Base-by-base conservation (phyloP, 2,113 vertebrate genomes). In the Syngnathoides biaculeatus region DNA sequence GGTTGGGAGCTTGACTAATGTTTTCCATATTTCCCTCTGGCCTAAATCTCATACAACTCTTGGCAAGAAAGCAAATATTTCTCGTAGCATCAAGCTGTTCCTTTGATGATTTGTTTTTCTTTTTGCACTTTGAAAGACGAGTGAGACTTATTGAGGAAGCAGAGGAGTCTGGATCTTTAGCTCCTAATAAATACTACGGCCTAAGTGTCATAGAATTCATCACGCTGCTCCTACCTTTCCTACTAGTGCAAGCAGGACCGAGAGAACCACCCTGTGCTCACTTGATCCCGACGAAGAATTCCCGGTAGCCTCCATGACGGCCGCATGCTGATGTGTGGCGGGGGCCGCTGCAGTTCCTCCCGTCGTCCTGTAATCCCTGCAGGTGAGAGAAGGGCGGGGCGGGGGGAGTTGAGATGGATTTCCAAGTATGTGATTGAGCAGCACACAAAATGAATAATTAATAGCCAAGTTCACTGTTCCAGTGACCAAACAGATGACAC, bases 401-500 rank as follows among this genome's bases (percentile, higher is more conserved):
- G 38, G 55, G 3, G 27, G 56, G 13, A n/a, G 10, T 15, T 39
- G 59, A 64, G 71, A 80, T 79, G 69, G 79, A 81, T 82, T 80
- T 77, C 74, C 72, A 71, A 77, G 76, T 77, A 80, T 86, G 82
- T 87, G 87, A 89, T 79, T 84, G 84, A 89, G 86, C 67, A 65
- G 78, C 72, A 57, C 77, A 73, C 74, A 35, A 59, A 75, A 87
- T 90, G 79, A 90, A 90, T 90, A 82, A 90, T 88, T 87, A 78
- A 89, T 83, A 65, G 26, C 77, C 30, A 72, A 81, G 56, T 78
- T 78, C 67, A 72, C 81, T 48, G 27, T 80, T 65, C 77, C 64
- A 70, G 63, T 65, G 65, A 86, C 77, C 71, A 67, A 71, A 81
- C 81, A 78, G 74, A 67, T 53, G 68, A 75, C 75, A 74, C 75